Conservation (phyloP, 2,888 invertebrate genomes). For the Campoplex capitator region DNA sequence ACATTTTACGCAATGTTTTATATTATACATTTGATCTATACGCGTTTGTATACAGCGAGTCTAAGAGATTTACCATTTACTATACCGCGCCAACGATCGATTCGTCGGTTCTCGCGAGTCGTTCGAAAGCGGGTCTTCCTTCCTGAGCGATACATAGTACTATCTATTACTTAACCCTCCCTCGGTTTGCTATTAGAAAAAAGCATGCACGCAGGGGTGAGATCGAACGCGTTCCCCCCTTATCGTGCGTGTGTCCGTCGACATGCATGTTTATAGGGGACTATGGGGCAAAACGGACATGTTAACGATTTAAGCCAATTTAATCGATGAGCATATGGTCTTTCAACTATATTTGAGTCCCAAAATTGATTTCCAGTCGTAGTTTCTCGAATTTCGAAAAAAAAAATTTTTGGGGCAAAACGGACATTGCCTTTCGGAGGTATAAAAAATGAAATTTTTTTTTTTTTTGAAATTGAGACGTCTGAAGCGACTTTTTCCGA, state of each 20-base stretch:
- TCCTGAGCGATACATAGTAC: conserved; percentile 2
- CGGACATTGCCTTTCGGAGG: too few relatives aligned
- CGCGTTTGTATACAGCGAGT: background rate
- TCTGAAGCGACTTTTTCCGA: too few relatives aligned
- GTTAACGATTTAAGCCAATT: too few relatives aligned
- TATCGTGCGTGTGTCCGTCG: background rate
- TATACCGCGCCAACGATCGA: conserved; percentile 18
- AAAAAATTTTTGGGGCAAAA: too few relatives aligned
- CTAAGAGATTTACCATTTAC: background rate
- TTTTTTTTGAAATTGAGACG: too few relatives aligned
- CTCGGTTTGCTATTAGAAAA: conserved; percentile 32
- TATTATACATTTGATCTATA: background rate
- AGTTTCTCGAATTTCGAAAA: too few relatives aligned
- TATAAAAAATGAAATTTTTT: too few relatives aligned
- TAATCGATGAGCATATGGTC: too few relatives aligned
- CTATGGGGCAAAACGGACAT: too few relatives aligned
- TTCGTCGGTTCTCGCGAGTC: conserved; percentile 24
- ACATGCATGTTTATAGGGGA: conserved; percentile 1
- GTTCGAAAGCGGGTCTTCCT: conserved; percentile 18
- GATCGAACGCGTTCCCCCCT: conserved; percentile 25
- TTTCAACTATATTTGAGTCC: too few relatives aligned
- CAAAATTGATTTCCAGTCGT: too few relatives aligned
- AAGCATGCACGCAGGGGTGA: conserved; percentile 14
- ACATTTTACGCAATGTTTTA: background rate
- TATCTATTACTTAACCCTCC: conserved; percentile 9